These are phyloP conservation scores for Euclidia mi DNA, from an alignment of 2,888 invertebrate species.

Conservation along the genomic window DNA sequence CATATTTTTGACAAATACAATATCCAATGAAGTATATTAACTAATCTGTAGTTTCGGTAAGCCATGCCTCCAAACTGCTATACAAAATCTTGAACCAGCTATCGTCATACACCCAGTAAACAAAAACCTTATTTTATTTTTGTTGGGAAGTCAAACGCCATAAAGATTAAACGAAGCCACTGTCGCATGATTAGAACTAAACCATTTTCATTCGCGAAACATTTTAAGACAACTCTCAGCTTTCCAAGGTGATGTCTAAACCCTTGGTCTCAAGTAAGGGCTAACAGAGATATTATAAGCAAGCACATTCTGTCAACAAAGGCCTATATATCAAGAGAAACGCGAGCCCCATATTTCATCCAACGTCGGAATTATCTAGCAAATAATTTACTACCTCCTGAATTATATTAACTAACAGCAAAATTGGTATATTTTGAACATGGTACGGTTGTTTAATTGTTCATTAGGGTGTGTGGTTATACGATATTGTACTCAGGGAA, in stretches of 20 bases:
- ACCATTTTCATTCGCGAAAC: too few species aligned
- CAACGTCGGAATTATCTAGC: constrained; percentile 44
- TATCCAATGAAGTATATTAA: too few species aligned
- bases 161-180: too few species aligned
- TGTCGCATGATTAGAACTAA: too few species aligned
- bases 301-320: constrained; percentile 34
- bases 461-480: constrained; percentile 9
- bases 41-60: too few species aligned
- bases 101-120: too few species aligned
- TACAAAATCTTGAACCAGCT: too few species aligned
- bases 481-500: not conserved
- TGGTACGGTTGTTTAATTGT: constrained; percentile 31
- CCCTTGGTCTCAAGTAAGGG: not conserved
- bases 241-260: not conserved
- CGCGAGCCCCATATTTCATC: constrained; percentile 41
- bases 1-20: too few species aligned
- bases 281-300: constrained; percentile 17
- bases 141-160: too few species aligned
- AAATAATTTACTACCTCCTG: constrained; percentile 40
- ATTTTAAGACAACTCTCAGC: too few species aligned
- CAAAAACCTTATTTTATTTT: too few species aligned
- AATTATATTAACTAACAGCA: constrained; percentile 29
- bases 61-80: too few species aligned
- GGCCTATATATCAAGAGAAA: constrained; percentile 40
- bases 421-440: constrained; percentile 39